A percentile compares a stretch with the other conserved stretches of the same genome.
phyloP scores from a whole-genome alignment of 2,888 invertebrate species.

The Flexamia atlantica region DNA sequence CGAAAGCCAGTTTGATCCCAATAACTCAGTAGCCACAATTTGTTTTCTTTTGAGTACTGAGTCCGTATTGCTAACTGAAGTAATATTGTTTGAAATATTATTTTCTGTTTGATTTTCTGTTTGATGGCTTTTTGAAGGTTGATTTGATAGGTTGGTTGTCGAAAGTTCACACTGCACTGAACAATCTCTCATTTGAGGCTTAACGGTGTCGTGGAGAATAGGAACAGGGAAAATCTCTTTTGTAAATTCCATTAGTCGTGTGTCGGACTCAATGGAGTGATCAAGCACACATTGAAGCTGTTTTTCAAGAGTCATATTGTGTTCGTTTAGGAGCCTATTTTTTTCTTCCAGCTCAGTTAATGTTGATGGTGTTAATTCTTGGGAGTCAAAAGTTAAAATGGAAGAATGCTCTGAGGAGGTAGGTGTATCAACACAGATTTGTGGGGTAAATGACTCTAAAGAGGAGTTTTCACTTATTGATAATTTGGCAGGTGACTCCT shows the following conservation, averaged over 20 bases:
- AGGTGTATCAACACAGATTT: not conserved
- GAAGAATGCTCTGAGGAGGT: constrained; percentile 18
- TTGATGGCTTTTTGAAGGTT: not conserved
- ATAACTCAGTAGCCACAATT: not conserved
- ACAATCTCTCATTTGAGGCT: not conserved
- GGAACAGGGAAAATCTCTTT: not conserved
- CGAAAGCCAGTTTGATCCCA: constrained; percentile 15
- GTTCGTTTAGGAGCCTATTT: constrained; percentile 18
- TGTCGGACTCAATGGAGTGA: constrained; percentile 7
- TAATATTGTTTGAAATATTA: not conserved
- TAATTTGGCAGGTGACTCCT: not conserved
- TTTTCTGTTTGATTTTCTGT: too few species aligned
- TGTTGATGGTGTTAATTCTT: constrained; percentile 21
- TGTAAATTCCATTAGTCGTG: not conserved
- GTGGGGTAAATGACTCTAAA: not conserved
- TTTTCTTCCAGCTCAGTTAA: constrained; percentile 30
- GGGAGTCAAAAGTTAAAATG: not conserved
- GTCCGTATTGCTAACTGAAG: not conserved
- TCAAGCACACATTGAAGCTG: not conserved
- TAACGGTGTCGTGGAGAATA: not conserved
- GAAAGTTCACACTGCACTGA: not conserved
- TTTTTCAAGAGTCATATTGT: not conserved
- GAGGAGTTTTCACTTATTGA: not conserved
- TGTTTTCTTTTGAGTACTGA: not conserved
- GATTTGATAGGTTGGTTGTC: not conserved